A percentile compares a stretch with the other conserved stretches of the same genome.
Conservation (phyloP, 2,797 vertebrate genomes). For the Acridotheres tristis region DNA sequence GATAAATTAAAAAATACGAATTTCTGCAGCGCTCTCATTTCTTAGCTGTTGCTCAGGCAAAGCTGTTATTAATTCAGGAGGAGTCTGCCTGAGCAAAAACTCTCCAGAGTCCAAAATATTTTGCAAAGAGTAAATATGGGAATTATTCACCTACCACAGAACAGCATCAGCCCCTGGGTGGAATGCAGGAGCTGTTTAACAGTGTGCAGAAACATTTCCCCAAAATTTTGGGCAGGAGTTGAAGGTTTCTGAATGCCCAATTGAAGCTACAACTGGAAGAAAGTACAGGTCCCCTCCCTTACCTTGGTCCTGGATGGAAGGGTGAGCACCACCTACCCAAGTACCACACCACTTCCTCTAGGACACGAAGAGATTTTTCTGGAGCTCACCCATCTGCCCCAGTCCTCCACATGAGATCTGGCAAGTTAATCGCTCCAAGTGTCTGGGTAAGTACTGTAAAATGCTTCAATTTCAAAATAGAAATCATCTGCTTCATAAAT, state of each 20-base stretch:
- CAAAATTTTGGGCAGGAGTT: slow-evolving; percentile 13
- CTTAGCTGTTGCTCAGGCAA: slow-evolving; percentile 23
- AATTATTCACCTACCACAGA: slow-evolving; percentile 64
- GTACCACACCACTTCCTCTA: not conserved
- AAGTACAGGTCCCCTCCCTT: not conserved
- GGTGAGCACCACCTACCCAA: not conserved
- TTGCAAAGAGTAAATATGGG: slow-evolving; percentile 44
- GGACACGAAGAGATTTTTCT: not conserved
- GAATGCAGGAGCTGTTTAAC: slow-evolving; percentile 55
- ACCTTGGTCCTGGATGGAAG: not conserved
- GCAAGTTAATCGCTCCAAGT: slow-evolving; percentile 31
- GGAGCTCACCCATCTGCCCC: slow-evolving; percentile 35
- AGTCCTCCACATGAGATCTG: slow-evolving; percentile 60
- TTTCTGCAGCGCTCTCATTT: not conserved
- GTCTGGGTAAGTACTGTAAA: slow-evolving; percentile 68
- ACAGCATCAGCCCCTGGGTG: slow-evolving; percentile 56
- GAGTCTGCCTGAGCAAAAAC: slow-evolving; percentile 32
- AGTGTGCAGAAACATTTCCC: not conserved
- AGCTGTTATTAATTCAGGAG: slow-evolving; percentile 60
- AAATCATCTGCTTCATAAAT: slow-evolving; percentile 67
- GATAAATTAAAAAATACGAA: not conserved
- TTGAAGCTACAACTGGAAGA: not conserved
- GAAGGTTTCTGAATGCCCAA: not conserved
- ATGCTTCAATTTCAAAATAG: slow-evolving; percentile 62
- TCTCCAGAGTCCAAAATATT: slow-evolving; percentile 34